Percentiles rank a stretch among this genome's conserved stretches.
These are phyloP conservation scores for Pseudopleuronectes americanus DNA, from an alignment of 2,797 vertebrate species.

Conservation along the genomic window DNA sequence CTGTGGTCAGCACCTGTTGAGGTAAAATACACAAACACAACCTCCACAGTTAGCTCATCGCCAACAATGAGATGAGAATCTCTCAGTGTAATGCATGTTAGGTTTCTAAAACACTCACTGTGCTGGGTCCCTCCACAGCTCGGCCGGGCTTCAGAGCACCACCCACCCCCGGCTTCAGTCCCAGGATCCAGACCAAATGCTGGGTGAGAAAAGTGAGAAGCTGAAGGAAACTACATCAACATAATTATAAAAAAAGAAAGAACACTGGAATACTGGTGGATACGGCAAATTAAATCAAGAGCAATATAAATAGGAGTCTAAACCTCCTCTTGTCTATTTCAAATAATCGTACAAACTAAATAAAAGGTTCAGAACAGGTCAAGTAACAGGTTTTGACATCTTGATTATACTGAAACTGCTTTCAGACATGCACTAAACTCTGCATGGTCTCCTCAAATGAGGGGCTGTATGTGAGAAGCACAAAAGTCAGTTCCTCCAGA, in stretches of 20 bases:
- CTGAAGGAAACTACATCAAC: not conserved
- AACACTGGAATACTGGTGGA: not conserved
- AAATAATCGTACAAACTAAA: not conserved
- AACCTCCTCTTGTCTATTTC: not conserved
- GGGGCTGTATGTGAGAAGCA: too few relatives aligned
- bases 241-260: not conserved
- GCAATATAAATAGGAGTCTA: constrained; percentile 1
- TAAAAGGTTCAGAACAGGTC: not conserved
- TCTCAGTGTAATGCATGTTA: not conserved
- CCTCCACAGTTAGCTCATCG: not conserved
- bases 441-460: too few relatives aligned
- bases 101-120: constrained; percentile 82
- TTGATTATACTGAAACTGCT: too few relatives aligned
- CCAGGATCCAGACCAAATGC: constrained; percentile 99
- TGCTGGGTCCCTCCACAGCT: constrained; percentile 97
- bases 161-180: constrained; percentile 94
- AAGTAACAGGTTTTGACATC: not conserved
- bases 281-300: not conserved
- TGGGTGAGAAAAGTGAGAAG: constrained; percentile 62
- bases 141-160: constrained; percentile 96
- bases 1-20: constrained; percentile 94
- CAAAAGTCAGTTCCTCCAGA: too few relatives aligned
- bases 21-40: constrained; percentile 39
- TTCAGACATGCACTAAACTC: too few relatives aligned
- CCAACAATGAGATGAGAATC: not conserved